Conservation (phyloP, 2,113 vertebrate species). For the Dromaius novaehollandiae region DNA sequence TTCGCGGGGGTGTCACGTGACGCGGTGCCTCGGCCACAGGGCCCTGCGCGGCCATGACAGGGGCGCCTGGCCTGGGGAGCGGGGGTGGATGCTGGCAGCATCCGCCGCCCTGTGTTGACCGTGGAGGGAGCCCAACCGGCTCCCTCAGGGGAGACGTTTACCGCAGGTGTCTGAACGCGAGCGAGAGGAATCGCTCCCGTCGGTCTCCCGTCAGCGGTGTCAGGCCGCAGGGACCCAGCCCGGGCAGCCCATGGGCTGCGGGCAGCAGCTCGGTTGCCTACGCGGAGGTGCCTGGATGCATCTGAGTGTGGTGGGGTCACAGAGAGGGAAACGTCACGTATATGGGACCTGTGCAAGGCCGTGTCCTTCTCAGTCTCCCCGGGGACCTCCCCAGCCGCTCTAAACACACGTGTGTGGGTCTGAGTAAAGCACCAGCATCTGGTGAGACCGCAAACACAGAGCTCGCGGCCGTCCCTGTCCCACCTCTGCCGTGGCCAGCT, state of each 20-base stretch:
- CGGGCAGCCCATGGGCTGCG: too few species aligned
- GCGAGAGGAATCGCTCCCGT: too few species aligned
- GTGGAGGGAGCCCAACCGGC: not conserved
- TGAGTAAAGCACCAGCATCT: not conserved
- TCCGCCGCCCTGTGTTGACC: accelerated
- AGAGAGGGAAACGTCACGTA: too few species aligned
- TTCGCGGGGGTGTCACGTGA: not conserved
- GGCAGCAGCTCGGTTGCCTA: not conserved
- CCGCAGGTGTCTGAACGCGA: too few species aligned
- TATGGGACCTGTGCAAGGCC: accelerated
- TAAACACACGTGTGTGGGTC: not conserved
- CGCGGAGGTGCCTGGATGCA: not conserved
- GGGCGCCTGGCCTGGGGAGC: too few species aligned
- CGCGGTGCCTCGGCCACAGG: too few species aligned
- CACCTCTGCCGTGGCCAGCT: not conserved
- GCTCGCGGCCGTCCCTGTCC: not conserved
- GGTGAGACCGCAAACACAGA: not conserved
- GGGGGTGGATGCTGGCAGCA: too few species aligned
- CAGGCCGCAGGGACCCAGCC: too few species aligned
- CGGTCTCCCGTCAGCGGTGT: too few species aligned
- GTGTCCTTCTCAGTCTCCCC: not conserved
- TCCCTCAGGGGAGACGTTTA: too few species aligned
- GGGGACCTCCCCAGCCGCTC: not conserved
- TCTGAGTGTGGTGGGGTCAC: not conserved
- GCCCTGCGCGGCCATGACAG: too few species aligned